Evolutionary conservation across 1,140 invertebrate species (phyloP).

Genomic region (Neotoxoptera formosana): DNA sequence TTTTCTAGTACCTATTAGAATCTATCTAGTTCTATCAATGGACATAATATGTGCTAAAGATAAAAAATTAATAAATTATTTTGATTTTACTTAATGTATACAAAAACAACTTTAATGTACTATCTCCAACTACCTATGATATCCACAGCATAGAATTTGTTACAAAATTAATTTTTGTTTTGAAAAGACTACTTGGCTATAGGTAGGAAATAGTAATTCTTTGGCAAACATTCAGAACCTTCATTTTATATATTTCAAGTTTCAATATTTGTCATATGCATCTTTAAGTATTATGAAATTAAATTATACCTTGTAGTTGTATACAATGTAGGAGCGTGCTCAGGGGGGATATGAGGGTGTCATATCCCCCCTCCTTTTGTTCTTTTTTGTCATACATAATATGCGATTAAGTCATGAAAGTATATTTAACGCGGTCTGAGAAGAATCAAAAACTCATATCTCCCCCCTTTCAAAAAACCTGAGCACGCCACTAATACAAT

Average conservation of each 20-base stretch:
- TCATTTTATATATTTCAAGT: neutral
- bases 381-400: no score
- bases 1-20: neutral
- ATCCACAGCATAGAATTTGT: neutral
- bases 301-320: neutral
- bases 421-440: no score
- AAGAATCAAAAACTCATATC: no score
- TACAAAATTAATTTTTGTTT: neutral
- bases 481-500: neutral
- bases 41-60: no score
- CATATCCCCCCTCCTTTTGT: no score
- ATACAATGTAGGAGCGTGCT: neutral
- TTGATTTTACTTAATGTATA: no score
- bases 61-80: no score
- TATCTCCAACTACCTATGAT: neutral
- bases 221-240: neutral
- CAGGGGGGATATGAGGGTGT: no score
- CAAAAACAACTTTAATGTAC: neutral
- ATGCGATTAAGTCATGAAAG: no score
- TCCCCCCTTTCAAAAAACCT: no score
- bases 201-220: neutral
- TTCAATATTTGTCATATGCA: neutral
- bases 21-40: neutral
- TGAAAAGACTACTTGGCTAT: neutral
- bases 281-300: neutral